Percentiles rank a stretch among this genome's conserved stretches.
Evolutionary conservation across 1,140 invertebrate genomes (phyloP).

Genomic region (Catajapyx aquilonaris): DNA sequence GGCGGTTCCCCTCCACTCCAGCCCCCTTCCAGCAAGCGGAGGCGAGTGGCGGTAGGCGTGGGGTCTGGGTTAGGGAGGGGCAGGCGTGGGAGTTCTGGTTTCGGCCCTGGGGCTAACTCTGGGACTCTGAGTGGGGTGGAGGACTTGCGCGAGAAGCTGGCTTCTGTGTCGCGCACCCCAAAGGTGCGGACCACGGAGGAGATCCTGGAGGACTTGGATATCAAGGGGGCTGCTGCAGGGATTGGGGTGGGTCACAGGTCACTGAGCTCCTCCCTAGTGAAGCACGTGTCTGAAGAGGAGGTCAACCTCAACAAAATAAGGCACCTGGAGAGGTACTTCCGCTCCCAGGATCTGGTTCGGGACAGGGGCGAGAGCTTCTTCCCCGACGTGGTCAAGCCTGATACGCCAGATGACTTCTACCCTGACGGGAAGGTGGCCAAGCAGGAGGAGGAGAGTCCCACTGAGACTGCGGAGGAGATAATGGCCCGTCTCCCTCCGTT

Average conservation of each 20-base stretch:
- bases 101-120: too few relatives aligned
- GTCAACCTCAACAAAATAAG: constrained; percentile 27
- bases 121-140: background rate
- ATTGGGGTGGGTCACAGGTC: background rate
- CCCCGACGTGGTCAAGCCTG: constrained; percentile 1
- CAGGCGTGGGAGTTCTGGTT: too few relatives aligned
- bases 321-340: constrained; percentile 31
- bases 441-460: constrained; percentile 1
- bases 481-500: constrained; percentile 36
- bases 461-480: constrained; percentile 29
- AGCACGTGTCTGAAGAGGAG: constrained; percentile 9
- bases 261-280: background rate
- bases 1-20: background rate
- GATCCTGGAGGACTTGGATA: constrained; percentile 48
- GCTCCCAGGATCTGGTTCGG: constrained; percentile 19
- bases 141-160: constrained; percentile 35
- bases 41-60: constrained; percentile 3
- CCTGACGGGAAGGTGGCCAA: background rate
- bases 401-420: constrained; percentile 6
- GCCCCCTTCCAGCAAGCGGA: constrained; percentile 1
- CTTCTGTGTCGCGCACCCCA: constrained; percentile 35
- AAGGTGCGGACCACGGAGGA: constrained; percentile 71
- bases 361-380: constrained; percentile 10
- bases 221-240: background rate
- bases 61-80: too few relatives aligned